Evolutionary conservation across 2,113 vertebrate genomes (phyloP), one percentile per base, ranked within the genome.

Genomic region (Carettochelys insculpta): DNA sequence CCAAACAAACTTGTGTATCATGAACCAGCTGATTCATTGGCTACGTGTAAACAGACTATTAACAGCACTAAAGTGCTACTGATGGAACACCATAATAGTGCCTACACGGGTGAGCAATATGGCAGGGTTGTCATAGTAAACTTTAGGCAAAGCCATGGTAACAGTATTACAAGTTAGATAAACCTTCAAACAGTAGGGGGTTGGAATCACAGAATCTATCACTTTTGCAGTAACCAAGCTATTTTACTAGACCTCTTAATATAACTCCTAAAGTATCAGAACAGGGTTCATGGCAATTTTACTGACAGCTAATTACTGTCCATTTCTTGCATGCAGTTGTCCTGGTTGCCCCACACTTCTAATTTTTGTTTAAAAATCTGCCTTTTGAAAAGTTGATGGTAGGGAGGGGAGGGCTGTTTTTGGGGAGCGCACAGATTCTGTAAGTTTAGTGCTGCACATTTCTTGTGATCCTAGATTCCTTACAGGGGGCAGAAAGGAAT

Each of bases 191-290:
- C 71, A 75, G 38, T 12, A 75, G 11, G 41, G 22, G 41, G 2
- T 38, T 38, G 31, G 38, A 43, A 73, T 41, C n/a, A 41, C 41
- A 14, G 24, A 4, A 4, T 45, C 25, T 11, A 34, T n/a, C 2
- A 0, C 38, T 84, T 68, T 34, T 65, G 8, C 38, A 1, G 38
- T 45, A 45, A 22, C 34, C 25, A 1, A 58, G 73, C 17, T 16
- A 1, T 41, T 61, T 22, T n/a, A 27, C 4, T n/a, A 11, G 11
- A 1, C 68, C 47, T 45, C 8, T 53, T 75, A 22, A 0, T 3
- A 6, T 82, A 16, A 83, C 87, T 31, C 29, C 77, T 45, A 11
- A 9, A 0, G 47, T 87, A 19, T 38, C 54, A 4, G 0, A 0
- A 4, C 5, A 34, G 27, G 81, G 1, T 31, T 79, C 65, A 29